Evolutionary conservation across 2,797 vertebrate species (phyloP), one percentile per base, ranked within the genome.

Genomic region (Spheniscus humboldti): DNA sequence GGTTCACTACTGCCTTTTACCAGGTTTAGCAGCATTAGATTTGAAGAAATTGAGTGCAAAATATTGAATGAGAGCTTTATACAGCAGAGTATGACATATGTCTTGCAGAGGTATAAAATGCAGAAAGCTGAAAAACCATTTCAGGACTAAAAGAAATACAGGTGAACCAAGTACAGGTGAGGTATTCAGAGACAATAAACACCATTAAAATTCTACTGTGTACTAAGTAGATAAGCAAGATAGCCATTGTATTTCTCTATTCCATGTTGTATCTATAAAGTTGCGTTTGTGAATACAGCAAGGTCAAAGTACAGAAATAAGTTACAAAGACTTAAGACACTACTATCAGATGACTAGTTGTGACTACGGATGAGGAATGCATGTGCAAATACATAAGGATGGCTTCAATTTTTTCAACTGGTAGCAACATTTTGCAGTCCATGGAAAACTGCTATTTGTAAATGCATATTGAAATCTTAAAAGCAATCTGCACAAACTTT

Each of bases 21-120:
- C 33, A 76, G 30, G 73, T 33, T 79, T 39, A 69, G 52, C 5
- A 64, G 39, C 15, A 52, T 56, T 56, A 52, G 14, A 52, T 68
- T 77, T 88, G 35, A 88, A 83, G 73, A 90, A 96, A 95, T 1
- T 33, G 76, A 78, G 41, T 60, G 41, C 56, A 72, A 86, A 90
- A 78, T 19, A 27, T 14, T 78, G 74, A 78, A 86, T n/a, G 39
- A 92, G 18, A 91, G 27, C 23, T 27, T 81, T 64, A 33, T 19
- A 39, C 17, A 69, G 33, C 20, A 33, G 28, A 72, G 48, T 22
- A 60, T 24, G 45, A 52, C 47, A 60, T 0, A 0, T 5, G 4
- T 30, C 13, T 84, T 76, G 20, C 22, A 78, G 45, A 68, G 6
- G 19, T 37, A 0, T 19, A 35, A 52, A 35, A 35, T 30, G 30